Percentiles rank a stretch among this genome's conserved stretches.
phyloP scores from a whole-genome alignment of 1,140 invertebrate genomes.

The Drosophila baimaii region DNA sequence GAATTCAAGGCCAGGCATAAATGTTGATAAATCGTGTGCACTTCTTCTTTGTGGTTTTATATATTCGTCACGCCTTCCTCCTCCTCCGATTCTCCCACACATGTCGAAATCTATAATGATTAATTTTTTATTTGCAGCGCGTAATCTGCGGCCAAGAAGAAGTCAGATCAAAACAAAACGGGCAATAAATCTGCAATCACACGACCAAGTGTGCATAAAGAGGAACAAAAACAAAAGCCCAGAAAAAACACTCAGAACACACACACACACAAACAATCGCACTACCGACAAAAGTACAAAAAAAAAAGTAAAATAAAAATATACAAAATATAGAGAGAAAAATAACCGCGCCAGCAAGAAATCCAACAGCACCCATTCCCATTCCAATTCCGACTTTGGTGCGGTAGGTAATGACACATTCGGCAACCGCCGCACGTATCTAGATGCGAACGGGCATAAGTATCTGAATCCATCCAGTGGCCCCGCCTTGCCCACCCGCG shows the following conservation, averaged over 20 bases:
- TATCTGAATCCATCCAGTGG: slow-evolving; percentile 32
- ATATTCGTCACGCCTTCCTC: slow-evolving; percentile 28
- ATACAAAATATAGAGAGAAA: slow-evolving; percentile 8
- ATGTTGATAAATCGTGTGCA: slow-evolving; percentile 28
- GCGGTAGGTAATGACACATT: slow-evolving; percentile 69
- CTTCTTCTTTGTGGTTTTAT: slow-evolving; percentile 18
- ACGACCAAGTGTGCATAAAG: slow-evolving; percentile 46
- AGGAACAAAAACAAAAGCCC: slow-evolving; percentile 41
- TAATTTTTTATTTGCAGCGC: slow-evolving; percentile 75
- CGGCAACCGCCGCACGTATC: slow-evolving; percentile 59
- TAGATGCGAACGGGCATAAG: slow-evolving; percentile 29
- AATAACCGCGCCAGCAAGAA: slow-evolving; percentile 22
- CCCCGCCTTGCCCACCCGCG: slow-evolving; percentile 28
- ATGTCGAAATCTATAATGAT: slow-evolving; percentile 58
- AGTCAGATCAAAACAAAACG: slow-evolving; percentile 46
- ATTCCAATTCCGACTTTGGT: slow-evolving; percentile 45
- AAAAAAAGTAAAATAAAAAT: slow-evolving; percentile 17
- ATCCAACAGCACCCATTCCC: slow-evolving; percentile 28
- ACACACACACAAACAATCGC: slow-evolving; percentile 28
- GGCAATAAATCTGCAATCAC: slow-evolving; percentile 39
- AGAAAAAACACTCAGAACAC: slow-evolving; percentile 9
- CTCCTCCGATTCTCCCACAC: slow-evolving; percentile 2
- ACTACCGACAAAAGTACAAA: slow-evolving; percentile 11
- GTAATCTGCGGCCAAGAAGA: slow-evolving; percentile 44
- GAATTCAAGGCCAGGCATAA: slow-evolving; percentile 44